phyloP scores from a whole-genome alignment of 2,888 invertebrate genomes.

The Barypeithes pellucidus region DNA sequence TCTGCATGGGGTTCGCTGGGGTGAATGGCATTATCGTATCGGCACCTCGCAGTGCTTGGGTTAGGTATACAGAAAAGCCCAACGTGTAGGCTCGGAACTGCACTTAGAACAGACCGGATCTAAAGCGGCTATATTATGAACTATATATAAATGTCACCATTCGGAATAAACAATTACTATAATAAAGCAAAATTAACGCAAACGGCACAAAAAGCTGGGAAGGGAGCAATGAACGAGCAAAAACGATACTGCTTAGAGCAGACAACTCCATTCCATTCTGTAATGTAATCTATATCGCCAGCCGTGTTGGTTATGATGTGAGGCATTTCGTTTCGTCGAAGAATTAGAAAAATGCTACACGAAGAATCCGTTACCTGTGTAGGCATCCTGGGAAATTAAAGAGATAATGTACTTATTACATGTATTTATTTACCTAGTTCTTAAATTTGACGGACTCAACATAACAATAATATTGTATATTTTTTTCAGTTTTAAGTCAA shows the following conservation, averaged over 20 bases:
- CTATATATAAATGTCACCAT: too few species aligned
- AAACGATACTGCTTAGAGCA: conserved; percentile 38
- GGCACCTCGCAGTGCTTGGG: background rate
- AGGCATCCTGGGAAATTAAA: too few species aligned
- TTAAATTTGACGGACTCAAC: too few species aligned
- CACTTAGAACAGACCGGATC: too few species aligned
- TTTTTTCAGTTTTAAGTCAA: too few species aligned
- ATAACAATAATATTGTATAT: too few species aligned
- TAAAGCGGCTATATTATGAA: too few species aligned
- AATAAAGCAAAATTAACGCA: conserved; percentile 13
- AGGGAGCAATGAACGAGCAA: conserved; percentile 37
- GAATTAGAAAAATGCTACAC: conserved; percentile 20
- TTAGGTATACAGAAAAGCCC: too few species aligned
- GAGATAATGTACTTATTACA: too few species aligned
- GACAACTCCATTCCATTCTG: conserved; percentile 12
- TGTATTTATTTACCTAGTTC: too few species aligned
- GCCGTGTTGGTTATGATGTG: conserved; percentile 24
- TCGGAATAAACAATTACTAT: too few species aligned
- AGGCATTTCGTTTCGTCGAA: conserved; percentile 19
- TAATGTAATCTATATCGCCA: conserved; percentile 22
- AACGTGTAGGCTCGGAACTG: too few species aligned
- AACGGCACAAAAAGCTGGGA: conserved; percentile 27
- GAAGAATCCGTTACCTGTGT: background rate
- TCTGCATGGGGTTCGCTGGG: background rate
- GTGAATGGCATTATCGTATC: conserved; percentile 8